A percentile compares a stretch with the other conserved stretches of the same genome.
phyloP scores from a whole-genome alignment of 2,888 invertebrate species.

The Caenorhabditis angaria region DNA sequence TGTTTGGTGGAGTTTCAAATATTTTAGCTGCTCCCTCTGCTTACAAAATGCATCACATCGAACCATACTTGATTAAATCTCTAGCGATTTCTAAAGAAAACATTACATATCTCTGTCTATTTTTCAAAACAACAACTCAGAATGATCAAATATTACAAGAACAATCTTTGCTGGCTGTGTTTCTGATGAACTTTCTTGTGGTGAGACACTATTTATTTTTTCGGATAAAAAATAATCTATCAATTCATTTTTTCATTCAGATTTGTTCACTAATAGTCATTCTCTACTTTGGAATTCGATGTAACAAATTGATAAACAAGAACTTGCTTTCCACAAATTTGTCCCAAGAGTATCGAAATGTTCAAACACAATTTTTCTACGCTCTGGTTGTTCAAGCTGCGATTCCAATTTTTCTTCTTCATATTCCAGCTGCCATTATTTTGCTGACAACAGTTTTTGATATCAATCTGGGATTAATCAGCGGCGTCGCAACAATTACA shows the following conservation, averaged over 20 bases:
- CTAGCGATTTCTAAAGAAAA: constrained; percentile 13
- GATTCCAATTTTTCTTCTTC: constrained; percentile 11
- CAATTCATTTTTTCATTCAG: constrained; percentile 3
- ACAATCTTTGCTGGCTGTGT: background rate
- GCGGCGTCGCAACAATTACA: constrained; percentile 12
- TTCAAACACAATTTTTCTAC: constrained; percentile 17
- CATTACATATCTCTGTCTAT: constrained; percentile 15
- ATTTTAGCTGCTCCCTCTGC: background rate
- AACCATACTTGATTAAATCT: constrained; percentile 14
- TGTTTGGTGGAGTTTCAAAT: background rate
- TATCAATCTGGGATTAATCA: constrained; percentile 5
- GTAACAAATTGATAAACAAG: constrained; percentile 4
- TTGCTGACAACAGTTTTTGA: background rate
- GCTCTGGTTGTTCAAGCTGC: constrained; percentile 15
- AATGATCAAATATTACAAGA: background rate
- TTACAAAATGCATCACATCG: constrained; percentile 9
- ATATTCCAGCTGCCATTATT: constrained; percentile 11
- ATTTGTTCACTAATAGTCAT: background rate
- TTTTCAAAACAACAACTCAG: background rate
- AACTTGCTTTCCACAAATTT: background rate
- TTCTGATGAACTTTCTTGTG: background rate
- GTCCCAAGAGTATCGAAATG: constrained; percentile 8
- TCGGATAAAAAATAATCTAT: background rate
- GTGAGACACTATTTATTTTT: background rate
- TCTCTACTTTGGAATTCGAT: constrained; percentile 10